Evolutionary conservation across 2,113 vertebrate species (phyloP), one percentile per base, ranked within the genome.

Genomic region (Hydrolagus affinis): DNA sequence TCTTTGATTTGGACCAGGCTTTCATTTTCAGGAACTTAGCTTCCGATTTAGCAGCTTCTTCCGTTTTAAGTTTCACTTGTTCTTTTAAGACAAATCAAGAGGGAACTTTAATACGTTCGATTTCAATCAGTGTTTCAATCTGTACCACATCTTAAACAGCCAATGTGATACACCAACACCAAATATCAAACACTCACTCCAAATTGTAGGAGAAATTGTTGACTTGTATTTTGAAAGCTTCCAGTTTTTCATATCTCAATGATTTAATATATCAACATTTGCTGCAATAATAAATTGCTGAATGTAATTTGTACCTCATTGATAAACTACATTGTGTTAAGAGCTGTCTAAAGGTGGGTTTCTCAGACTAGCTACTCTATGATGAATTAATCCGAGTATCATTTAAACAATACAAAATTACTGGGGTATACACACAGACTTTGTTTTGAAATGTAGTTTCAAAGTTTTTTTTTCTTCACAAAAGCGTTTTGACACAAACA

Each of bases 21-120:
- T 97, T 97, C 89, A 94, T 95, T 89, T 96, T 96, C 87, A 97
- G 88, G 88, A 97, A 97, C 87, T 95, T 97, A 19, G 94, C 93
- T 86, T 97, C 96, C 8, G 96, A 96, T 89, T 93, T 95, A 87
- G 88, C 92, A 87, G 96, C 95, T 70, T 97, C 96, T 64, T 96
- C 95, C 0, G 90, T 88, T 89, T 95, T 97, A 73, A 93, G 85
- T 87, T 94, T 97, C n/a, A 90, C 90, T 94, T 94, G 91, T 10
- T 85, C 96, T 96, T 86, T 85, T 56, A 86, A 87, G 86, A 0
- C 44, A 44, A 6, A 44, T 44, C 44, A 44, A 87, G 9, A 86
- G 21, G 86, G 6, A 64, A 85, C 11, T 6, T 19, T 66, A 83
- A 8, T 30, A 83, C 15, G 19, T 44, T 44, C 44, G 7, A 66